A percentile compares a stretch with the other conserved stretches of the same genome.
Conservation (phyloP, 2,888 invertebrate species). For the Diachrysia chrysitis region DNA sequence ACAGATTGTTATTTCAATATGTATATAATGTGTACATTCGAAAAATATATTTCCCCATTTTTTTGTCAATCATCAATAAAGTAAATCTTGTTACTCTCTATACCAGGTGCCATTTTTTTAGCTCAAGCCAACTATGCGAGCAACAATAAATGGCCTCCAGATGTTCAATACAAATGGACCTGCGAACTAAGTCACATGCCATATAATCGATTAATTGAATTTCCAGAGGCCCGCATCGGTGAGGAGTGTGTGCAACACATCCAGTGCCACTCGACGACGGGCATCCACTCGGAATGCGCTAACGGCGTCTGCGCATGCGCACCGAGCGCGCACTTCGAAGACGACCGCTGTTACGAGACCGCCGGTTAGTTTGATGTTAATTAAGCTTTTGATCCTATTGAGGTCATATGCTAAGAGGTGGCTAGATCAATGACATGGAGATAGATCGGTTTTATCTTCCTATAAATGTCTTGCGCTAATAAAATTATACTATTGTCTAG, state of each 20-base stretch:
- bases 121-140: background rate
- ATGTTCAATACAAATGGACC: background rate
- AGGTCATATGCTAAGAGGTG: background rate
- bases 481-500: too few relatives aligned
- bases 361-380: constrained; percentile 69
- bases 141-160: too few relatives aligned
- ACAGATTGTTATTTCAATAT: too few relatives aligned
- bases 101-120: background rate
- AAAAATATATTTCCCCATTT: too few relatives aligned
- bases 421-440: too few relatives aligned
- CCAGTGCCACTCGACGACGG: constrained; percentile 84
- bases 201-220: background rate
- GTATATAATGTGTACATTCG: too few relatives aligned
- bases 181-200: background rate
- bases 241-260: constrained; percentile 83
- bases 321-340: constrained; percentile 78
- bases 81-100: too few relatives aligned
- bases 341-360: constrained; percentile 83
- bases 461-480: too few relatives aligned
- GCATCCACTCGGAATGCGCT: constrained; percentile 81
- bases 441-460: too few relatives aligned
- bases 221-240: constrained; percentile 81
- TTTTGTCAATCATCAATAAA: too few relatives aligned
- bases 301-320: constrained; percentile 78
- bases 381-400: background rate